Evolutionary conservation across 2,888 invertebrate genomes (phyloP), one percentile per base, ranked within the genome.

Genomic region (Alloscopus bannaensis): DNA sequence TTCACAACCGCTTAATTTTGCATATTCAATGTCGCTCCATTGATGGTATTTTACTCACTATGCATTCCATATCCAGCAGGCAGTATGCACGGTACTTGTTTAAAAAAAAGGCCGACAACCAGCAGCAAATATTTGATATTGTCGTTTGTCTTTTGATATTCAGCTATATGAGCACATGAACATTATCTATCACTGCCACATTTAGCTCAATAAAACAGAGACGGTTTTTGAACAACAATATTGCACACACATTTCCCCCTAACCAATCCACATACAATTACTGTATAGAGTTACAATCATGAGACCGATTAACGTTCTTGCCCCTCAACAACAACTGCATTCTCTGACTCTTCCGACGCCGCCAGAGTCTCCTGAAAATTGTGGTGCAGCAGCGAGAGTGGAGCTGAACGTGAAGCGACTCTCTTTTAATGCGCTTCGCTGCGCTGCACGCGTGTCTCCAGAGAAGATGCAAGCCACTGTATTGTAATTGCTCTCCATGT

Each of bases 251-350:
- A 47, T 18, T 3, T 47, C 4, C 3, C 6, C 47, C 11, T 18
- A 47, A 47, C n/a, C 47, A 47, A 6, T n/a, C 47, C 36, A 36
- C 6, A 36, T n/a, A 36, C 13, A 36, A 36, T 36, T 36, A 8
- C 36, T 13, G 8, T 36, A 13, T 13, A 8, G 36, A 36, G 6
- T 8, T 6, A 8, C 36, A 36, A 8, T 8, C 13, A 8, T 6
- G 36, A 8, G 13, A 13, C 13, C 8, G 13, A 13, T 36, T 13
- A 13, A 8, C 13, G 36, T 50, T 50, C 50, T 18, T 50, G 50
- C 50, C 18, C 50, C 50, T 50, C 50, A 50, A 50, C 50, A 50
- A 22, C 50, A 22, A 50, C 50, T 50, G 20, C 50, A 50, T 50
- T 18, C 50, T 20, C 6, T 13, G 13, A 36, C 36, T 13, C 6